phyloP scores from a whole-genome alignment of 2,888 invertebrate genomes.

The Hydropsyche betteni region DNA sequence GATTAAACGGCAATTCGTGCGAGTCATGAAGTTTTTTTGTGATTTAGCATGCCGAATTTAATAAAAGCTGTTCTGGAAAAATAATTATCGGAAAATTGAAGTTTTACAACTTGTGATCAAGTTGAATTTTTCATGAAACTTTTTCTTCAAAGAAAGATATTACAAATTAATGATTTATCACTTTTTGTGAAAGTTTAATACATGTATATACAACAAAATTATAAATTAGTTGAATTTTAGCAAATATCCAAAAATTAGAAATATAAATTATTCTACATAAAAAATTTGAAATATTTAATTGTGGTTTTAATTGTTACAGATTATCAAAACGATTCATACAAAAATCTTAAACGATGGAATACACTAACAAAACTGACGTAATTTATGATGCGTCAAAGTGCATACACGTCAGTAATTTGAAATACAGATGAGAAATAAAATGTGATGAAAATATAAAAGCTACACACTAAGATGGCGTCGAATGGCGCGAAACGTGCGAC shows the following conservation, averaged over 20 bases:
- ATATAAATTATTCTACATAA: neutral
- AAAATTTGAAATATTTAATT: neutral
- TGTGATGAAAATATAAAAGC: neutral
- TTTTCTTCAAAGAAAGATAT: neutral
- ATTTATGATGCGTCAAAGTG: neutral
- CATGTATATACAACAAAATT: no score
- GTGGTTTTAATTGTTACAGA: neutral
- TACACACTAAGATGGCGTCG: neutral
- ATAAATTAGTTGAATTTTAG: no score
- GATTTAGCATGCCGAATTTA: conserved; percentile 2
- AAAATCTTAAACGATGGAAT: neutral
- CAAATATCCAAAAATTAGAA: no score
- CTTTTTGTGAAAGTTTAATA: neutral
- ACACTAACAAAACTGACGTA: neutral
- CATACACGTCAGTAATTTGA: neutral
- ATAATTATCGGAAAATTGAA: neutral
- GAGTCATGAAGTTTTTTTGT: conserved; percentile 3
- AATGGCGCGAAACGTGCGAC: conserved; percentile 2
- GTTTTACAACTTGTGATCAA: neutral
- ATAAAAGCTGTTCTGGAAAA: conserved; percentile 5
- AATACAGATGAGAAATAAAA: conserved; percentile 17
- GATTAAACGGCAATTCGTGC: conserved; percentile 12
- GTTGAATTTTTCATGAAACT: conserved; percentile 1
- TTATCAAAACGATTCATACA: neutral
- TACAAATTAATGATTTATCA: neutral